These are phyloP conservation scores for Sycophaga agraensis DNA, from an alignment of 1,140 invertebrate genomes.

Conservation along the genomic window DNA sequence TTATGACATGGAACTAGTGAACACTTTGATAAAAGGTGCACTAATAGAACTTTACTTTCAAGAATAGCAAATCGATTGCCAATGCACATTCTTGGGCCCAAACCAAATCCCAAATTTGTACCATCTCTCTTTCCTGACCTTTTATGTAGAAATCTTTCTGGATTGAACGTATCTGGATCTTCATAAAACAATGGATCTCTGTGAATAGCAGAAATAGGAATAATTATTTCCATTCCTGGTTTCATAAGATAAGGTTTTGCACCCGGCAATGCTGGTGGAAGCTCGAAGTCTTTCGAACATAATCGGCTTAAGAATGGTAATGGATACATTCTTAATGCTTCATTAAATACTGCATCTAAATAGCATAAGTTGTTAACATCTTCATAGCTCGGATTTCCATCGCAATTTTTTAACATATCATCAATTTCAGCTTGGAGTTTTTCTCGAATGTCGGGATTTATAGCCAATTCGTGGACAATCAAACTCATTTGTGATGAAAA, in stretches of 20 bases:
- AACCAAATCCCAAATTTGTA: constrained; percentile 49
- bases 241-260: constrained; percentile 53
- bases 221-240: constrained; percentile 30
- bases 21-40: constrained; percentile 37
- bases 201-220: constrained; percentile 55
- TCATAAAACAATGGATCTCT: constrained; percentile 58
- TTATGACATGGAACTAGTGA: constrained; percentile 31
- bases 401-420: constrained; percentile 25
- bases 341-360: constrained; percentile 34
- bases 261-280: constrained; percentile 34
- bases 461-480: constrained; percentile 18
- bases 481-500: constrained; percentile 47
- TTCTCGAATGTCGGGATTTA: constrained; percentile 30
- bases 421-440: constrained; percentile 37
- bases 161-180: constrained; percentile 59
- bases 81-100: constrained; percentile 56
- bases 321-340: constrained; percentile 30
- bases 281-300: constrained; percentile 43
- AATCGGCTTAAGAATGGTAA: constrained; percentile 56
- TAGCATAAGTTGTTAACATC: constrained; percentile 28
- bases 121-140: constrained; percentile 56
- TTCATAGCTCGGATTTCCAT: constrained; percentile 33
- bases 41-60: constrained; percentile 39
- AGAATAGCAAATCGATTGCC: constrained; percentile 46
- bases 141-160: constrained; percentile 59